Base-by-base conservation (phyloP, 1,140 invertebrate species). In the Grapholita molesta region DNA sequence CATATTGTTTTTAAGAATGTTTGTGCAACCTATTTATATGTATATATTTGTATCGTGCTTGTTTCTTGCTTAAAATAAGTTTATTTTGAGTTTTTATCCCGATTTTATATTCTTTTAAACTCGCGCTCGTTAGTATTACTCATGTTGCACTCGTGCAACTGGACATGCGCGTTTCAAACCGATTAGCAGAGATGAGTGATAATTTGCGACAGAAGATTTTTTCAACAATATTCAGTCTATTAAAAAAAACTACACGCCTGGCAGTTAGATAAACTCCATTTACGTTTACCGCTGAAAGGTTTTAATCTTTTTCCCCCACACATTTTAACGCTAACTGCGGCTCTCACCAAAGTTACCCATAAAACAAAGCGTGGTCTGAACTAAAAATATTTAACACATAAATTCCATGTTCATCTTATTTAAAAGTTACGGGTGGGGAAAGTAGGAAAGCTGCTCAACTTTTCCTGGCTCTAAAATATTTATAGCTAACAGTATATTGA, bases 381-480 rank as follows among this genome's bases (percentile, higher is more conserved):
- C 15, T 30, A 9, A 57, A 25, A 25, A 57, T n/a, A 57, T 25
- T 24, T 11, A 18, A 48, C 67, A 76, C 75, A 66, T 71, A 76
- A 82, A 74, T 77, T 69, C 70, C 70, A 61, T 57, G 75, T 78
- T 84, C 74, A 79, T 79, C 78, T 85, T 77, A 82, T 85, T 81
- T 75, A 69, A 84, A 84, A 86, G 75, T 85, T 83, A 80, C 77
- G 74, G 74, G 73, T 32, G 67, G 78, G 6, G 72, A 69, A 76
- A 66, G 73, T 32, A 66, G 78, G 6, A 71, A 69, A 76, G 65
- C 73, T 72, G 72, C 69, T 85, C 75, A 81, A 83, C 76, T 68
- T 70, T 42, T 42, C 38, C 38, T 42, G 38, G 12, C 38, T 42
- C n/a, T 18, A 42, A 42, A 42, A 5, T 15, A 33, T 6, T 7